These are phyloP conservation scores for Muscina levida DNA, from an alignment of 2,888 invertebrate species.

Conservation along the genomic window DNA sequence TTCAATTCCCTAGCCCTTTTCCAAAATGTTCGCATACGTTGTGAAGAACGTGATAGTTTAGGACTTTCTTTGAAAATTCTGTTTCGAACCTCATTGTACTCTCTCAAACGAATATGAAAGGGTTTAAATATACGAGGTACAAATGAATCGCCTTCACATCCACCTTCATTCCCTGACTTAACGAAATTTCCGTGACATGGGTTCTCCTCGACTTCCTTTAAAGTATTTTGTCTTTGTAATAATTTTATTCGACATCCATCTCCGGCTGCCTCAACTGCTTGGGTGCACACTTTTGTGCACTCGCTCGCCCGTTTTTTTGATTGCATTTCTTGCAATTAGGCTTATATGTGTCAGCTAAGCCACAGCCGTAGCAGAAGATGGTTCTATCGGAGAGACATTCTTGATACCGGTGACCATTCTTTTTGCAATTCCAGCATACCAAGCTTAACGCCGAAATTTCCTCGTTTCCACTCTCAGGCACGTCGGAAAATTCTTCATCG, in stretches of 20 bases:
- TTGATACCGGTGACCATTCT: constrained; percentile 40
- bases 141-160: no score
- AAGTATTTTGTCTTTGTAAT: no score
- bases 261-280: background rate
- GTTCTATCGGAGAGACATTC: constrained; percentile 28
- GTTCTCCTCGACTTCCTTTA: no score
- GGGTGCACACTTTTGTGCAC: no score
- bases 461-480: background rate
- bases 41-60: background rate
- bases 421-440: constrained; percentile 50
- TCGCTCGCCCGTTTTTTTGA: constrained; percentile 39
- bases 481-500: no score
- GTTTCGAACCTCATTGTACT: background rate
- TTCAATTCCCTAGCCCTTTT: background rate
- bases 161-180: no score
- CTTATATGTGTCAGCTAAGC: constrained; percentile 6
- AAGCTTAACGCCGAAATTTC: no score
- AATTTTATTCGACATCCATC: background rate
- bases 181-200: no score
- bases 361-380: constrained; percentile 43
- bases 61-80: background rate
- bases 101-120: no score
- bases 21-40: background rate
- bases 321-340: constrained; percentile 30
- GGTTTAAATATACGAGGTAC: no score